Evolutionary conservation across 2,797 vertebrate species (phyloP).

Genomic region (Danio aesculapii): DNA sequence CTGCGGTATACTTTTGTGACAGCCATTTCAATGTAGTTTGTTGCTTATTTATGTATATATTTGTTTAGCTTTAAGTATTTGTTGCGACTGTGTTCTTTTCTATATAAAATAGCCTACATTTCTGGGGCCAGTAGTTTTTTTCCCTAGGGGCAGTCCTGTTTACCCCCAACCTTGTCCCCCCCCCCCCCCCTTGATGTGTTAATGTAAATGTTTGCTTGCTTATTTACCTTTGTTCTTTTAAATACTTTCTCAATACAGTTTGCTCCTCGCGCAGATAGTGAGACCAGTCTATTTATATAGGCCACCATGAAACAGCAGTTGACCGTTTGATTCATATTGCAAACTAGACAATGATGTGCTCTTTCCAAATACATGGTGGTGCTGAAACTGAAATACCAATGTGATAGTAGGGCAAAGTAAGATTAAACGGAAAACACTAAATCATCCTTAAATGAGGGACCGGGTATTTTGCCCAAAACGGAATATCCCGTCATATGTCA

Average conservation of each 20-base stretch:
- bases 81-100: too few species aligned
- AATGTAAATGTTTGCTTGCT: background rate
- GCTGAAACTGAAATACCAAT: constrained; percentile 14
- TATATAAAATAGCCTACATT: too few species aligned
- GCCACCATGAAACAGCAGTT: background rate
- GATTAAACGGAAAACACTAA: background rate
- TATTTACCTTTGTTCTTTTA: constrained; percentile 1
- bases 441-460: background rate
- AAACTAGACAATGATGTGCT: constrained; percentile 4
- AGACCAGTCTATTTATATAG: background rate
- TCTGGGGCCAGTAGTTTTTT: too few species aligned
- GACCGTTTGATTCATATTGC: constrained; percentile 30
- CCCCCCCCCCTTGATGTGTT: background rate
- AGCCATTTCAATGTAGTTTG: background rate
- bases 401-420: background rate
- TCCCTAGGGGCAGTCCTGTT: background rate
- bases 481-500: too few species aligned
- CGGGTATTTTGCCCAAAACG: too few species aligned
- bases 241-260: background rate
- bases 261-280: background rate
- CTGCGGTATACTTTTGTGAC: background rate
- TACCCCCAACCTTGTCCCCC: background rate
- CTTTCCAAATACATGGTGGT: constrained; percentile 25
- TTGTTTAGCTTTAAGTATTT: too few species aligned
- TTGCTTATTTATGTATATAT: too few species aligned